Base-by-base conservation (phyloP, 2,888 invertebrate genomes). In the Caenorhabditis sp. region DNA sequence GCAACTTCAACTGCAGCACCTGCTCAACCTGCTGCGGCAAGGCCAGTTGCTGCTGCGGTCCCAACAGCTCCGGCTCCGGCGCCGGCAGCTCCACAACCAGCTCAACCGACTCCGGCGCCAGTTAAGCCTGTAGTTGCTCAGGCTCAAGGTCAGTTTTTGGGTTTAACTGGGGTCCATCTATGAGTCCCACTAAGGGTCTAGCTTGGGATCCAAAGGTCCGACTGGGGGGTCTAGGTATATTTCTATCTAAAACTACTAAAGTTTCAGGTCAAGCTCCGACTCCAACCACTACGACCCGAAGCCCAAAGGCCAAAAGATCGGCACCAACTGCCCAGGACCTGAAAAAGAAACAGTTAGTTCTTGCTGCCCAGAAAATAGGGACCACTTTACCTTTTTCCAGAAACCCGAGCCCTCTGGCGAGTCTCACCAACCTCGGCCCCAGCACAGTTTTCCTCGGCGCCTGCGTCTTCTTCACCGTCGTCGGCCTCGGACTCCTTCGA, bases 401-500 rank as follows among this genome's bases (percentile, higher is more conserved):
- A 32, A 15, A 11, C 2, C 17, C 32, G 3, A n/a, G 13, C 15
- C 15, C 52, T 17, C n/a, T n/a, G n/a, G n/a, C n/a, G n/a, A 6
- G 30, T 32, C 8, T 48, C 5, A 39, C 43, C 22, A 13, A 41
- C n/a, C 43, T 52, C 13, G 35, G 52, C 11, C 43, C 58, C 8
- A 50, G 39, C 35, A 41, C 45, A 9, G 32, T 68, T 20, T 68
- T 58, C 41, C 9, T 43, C 1, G 11, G 26, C 30, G 41, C 68
- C 11, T 48, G 68, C 17, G 43, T 37, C 17, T 58, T 68, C 17
- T 68, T 68, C 59, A 24, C 30, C 8, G n/a, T 68, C 9, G 26
- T 59, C 9, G 68, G 68, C 0, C 1, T 20, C n/a, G 50, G 68
- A n/a, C 30, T 68, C 3, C 15, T 68, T 7, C 8, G 52, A 35